phyloP scores from a whole-genome alignment of 1,140 invertebrate species.

The Anthonomus grandis region DNA sequence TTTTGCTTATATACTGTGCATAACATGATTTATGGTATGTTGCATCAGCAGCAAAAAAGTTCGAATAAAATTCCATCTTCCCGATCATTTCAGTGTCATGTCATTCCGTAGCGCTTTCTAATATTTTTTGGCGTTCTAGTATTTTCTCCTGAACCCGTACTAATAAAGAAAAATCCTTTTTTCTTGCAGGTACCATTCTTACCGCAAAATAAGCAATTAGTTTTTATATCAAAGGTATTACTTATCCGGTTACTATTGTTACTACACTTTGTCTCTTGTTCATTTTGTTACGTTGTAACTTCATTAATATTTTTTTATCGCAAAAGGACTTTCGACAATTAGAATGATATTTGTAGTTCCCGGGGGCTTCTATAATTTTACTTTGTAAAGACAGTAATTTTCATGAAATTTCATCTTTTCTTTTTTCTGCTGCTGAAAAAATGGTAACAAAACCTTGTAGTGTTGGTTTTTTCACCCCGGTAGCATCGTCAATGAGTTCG shows the following conservation, averaged over 20 bases:
- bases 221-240: neutral
- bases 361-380: too few relatives aligned
- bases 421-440: too few relatives aligned
- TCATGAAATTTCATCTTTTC: too few relatives aligned
- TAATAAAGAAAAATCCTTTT: neutral
- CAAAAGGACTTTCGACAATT: neutral
- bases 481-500: too few relatives aligned
- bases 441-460: too few relatives aligned
- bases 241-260: too few relatives aligned
- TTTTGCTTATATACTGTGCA: neutral
- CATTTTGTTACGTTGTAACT: neutral
- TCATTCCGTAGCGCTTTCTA: neutral
- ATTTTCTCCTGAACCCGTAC: neutral
- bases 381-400: too few relatives aligned
- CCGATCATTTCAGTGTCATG: neutral
- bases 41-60: neutral
- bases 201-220: neutral
- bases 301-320: neutral
- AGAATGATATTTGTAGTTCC: neutral
- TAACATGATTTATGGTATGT: neutral
- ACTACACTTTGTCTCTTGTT: neutral
- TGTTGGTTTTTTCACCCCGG: too few relatives aligned
- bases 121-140: neutral
- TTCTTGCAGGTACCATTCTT: neutral
- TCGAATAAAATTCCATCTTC: neutral